Conservation (phyloP, 2,113 vertebrate genomes). For the Porphyrio hochstetteri region DNA sequence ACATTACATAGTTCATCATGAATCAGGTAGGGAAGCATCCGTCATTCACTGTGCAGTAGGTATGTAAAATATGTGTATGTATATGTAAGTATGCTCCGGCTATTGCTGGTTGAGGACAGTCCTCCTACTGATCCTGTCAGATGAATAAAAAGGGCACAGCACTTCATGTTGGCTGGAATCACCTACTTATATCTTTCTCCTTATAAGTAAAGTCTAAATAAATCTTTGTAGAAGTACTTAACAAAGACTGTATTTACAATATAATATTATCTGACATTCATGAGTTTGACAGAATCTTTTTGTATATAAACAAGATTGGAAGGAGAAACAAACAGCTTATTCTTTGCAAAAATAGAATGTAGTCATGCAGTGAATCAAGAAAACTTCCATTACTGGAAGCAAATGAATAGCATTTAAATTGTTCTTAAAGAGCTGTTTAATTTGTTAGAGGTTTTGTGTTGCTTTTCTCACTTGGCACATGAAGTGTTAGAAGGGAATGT, state of each 20-base stretch:
- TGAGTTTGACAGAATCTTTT: neutral
- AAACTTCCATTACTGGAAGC: neutral
- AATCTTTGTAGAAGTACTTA: neutral
- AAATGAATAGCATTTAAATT: conserved; percentile 13
- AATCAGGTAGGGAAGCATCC: neutral
- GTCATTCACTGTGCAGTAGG: neutral
- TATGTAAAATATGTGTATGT: neutral
- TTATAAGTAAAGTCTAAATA: neutral
- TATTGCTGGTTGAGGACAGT: neutral
- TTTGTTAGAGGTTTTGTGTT: neutral
- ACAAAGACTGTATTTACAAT: neutral
- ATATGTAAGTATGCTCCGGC: neutral
- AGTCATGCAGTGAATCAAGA: neutral
- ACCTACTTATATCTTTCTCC: neutral
- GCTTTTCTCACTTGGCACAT: neutral
- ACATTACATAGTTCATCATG: neutral
- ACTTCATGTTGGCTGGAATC: neutral
- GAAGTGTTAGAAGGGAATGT: neutral
- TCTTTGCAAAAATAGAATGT: neutral
- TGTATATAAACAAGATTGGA: neutral
- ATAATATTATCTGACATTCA: neutral
- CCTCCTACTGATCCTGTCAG: neutral
- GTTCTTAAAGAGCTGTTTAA: conserved; percentile 11
- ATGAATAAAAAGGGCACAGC: neutral
- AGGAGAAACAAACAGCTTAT: neutral